These are phyloP conservation scores for Teleogryllus occipitalis DNA, from an alignment of 1,140 invertebrate species.

Conservation along the genomic window DNA sequence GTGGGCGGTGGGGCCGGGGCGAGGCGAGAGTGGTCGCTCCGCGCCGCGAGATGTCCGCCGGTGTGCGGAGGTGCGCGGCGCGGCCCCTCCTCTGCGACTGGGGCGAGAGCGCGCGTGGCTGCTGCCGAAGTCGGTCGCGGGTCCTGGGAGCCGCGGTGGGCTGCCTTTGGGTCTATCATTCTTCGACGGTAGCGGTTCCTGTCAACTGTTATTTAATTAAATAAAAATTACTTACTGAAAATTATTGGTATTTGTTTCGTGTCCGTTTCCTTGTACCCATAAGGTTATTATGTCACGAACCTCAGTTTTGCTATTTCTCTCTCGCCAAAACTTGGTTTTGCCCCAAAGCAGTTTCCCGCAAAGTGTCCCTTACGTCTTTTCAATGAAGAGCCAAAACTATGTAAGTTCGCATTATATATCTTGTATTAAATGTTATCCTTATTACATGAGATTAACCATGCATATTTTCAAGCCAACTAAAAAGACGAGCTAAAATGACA, in stretches of 20 bases:
- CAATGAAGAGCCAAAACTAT: too few species aligned
- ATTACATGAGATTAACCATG: too few species aligned
- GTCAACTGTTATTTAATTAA: background rate
- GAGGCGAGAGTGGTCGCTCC: conserved; percentile 2
- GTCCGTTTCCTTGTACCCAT: background rate
- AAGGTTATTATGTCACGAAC: too few species aligned
- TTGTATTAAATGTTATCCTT: too few species aligned
- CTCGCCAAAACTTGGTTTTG: too few species aligned
- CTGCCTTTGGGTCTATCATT: background rate
- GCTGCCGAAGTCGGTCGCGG: background rate
- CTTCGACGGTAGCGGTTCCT: background rate
- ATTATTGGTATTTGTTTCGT: background rate
- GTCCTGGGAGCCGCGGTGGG: background rate
- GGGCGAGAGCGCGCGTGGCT: background rate
- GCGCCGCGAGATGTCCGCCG: background rate
- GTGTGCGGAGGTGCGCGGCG: background rate
- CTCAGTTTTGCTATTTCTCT: too few species aligned
- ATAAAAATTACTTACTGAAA: background rate
- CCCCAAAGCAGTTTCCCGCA: too few species aligned
- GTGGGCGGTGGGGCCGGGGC: too few species aligned
- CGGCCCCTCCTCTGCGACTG: background rate
- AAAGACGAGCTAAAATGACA: too few species aligned
- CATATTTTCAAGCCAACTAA: too few species aligned
- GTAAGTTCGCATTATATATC: too few species aligned
- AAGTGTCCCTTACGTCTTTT: too few species aligned